Evolutionary conservation across 2,113 vertebrate species (phyloP).

Genomic region (Argyrosomus japonicus): DNA sequence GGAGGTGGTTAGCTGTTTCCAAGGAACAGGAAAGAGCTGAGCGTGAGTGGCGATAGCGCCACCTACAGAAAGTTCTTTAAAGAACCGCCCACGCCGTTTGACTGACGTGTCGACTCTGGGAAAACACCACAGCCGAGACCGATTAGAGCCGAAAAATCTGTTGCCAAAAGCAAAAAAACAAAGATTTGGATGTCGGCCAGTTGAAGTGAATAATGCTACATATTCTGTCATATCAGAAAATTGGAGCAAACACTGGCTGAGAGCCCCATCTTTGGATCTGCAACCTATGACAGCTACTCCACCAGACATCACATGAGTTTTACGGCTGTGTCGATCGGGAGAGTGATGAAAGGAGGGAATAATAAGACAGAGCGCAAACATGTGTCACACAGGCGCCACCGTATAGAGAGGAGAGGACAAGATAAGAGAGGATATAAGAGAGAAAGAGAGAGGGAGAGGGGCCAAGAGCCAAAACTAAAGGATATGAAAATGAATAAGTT

Average conservation of each 20-base stretch:
- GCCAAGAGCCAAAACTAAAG: conserved; percentile 5
- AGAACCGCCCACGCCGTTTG: conserved; percentile 4
- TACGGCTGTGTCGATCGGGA: conserved; percentile 7
- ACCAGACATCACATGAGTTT: conserved; percentile 31
- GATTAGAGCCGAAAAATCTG: conserved; percentile 9
- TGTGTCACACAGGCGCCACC: conserved; percentile 33
- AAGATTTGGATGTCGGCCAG: conserved; percentile 35
- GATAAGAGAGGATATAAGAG: conserved; percentile 13
- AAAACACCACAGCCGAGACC: conserved; percentile 53
- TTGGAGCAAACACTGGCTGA: conserved; percentile 20
- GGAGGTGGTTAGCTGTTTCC: conserved; percentile 15
- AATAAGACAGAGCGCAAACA: conserved; percentile 58
- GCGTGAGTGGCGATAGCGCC: not conserved
- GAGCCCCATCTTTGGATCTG: conserved; percentile 30
- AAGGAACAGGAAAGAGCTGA: conserved; percentile 1
- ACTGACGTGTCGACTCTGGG: conserved; percentile 46
- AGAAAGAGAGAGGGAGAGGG: not conserved
- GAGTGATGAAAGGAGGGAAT: conserved; percentile 54
- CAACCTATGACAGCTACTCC: conserved; percentile 33
- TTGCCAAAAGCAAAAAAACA: conserved; percentile 24
- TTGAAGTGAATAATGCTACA: conserved; percentile 28
- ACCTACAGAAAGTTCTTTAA: conserved; percentile 10
- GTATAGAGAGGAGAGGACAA: not conserved
- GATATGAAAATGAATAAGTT: conserved; percentile 48
- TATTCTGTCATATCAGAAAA: conserved; percentile 29